These are phyloP conservation scores for Hyperopisus bebe DNA, from an alignment of 2,113 vertebrate species.

Conservation along the genomic window DNA sequence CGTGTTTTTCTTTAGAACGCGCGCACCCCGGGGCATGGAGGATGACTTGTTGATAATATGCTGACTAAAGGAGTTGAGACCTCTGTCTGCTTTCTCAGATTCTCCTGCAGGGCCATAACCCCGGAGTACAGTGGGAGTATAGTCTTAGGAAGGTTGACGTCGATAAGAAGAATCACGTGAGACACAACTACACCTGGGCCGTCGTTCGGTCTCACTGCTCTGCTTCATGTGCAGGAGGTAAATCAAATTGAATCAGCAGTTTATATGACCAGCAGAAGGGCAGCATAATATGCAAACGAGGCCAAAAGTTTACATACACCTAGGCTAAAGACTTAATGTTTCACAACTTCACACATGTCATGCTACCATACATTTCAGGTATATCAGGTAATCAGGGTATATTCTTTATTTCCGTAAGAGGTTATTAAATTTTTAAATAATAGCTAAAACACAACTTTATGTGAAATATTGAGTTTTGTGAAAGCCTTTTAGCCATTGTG, in stretches of 20 bases:
- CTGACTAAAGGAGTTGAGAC: not conserved
- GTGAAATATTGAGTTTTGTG: not conserved
- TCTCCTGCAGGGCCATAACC: constrained; percentile 75
- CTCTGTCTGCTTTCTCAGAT: constrained; percentile 51
- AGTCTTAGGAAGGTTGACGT: constrained; percentile 52
- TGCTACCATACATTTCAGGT: not conserved
- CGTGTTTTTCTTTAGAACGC: not conserved
- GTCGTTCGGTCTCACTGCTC: constrained; percentile 72
- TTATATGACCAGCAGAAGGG: not conserved
- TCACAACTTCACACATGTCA: not conserved
- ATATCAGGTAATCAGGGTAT: not conserved
- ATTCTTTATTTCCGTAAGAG: not conserved
- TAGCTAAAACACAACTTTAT: not conserved
- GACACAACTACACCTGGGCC: constrained; percentile 73
- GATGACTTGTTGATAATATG: not conserved
- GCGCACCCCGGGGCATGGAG: too few species aligned
- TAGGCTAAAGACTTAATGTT: not conserved
- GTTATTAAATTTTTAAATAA: not conserved
- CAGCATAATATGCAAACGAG: not conserved
- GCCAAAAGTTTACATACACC: not conserved
- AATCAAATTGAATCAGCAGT: not conserved
- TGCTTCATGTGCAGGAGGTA: constrained; percentile 75
- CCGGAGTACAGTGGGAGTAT: constrained; percentile 77
- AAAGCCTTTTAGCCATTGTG: not conserved
- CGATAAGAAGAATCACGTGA: constrained; percentile 47